Evolutionary conservation across 2,888 invertebrate species (phyloP).

Genomic region (Thysanoteuthis rhombus): DNA sequence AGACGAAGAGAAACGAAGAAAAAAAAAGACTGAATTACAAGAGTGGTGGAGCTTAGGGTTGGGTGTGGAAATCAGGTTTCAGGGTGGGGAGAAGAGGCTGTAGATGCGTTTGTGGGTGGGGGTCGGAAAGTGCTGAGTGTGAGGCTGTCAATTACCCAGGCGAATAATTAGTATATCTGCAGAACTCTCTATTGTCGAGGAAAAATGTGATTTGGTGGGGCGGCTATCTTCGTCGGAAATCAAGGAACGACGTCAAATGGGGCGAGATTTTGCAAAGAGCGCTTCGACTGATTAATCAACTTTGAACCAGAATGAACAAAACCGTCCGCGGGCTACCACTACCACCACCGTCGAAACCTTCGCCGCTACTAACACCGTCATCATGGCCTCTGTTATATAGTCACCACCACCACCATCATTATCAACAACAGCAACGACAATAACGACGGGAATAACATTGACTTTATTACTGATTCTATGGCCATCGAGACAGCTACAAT

Average conservation of each 20-base stretch:
- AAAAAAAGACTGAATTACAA: background rate
- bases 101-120: background rate
- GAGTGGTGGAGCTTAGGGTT: background rate
- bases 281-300: background rate
- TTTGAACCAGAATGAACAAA: background rate
- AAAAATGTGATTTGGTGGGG: background rate
- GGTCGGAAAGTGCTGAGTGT: background rate
- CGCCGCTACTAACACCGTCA: background rate
- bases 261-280: slow-evolving; percentile 12
- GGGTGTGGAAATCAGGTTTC: background rate
- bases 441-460: background rate
- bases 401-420: background rate
- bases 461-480: background rate
- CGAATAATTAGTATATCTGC: background rate
- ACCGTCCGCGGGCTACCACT: background rate
- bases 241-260: background rate
- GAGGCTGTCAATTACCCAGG: slow-evolving; percentile 12
- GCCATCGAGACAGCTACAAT: background rate
- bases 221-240: background rate
- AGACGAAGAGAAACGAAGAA: background rate
- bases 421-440: background rate
- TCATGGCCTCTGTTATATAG: background rate
- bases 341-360: background rate
- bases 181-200: background rate
- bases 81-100: background rate